A percentile compares a stretch with the other conserved stretches of the same genome.
Conservation (phyloP, 2,797 vertebrate species). For the Staurois parvus region DNA sequence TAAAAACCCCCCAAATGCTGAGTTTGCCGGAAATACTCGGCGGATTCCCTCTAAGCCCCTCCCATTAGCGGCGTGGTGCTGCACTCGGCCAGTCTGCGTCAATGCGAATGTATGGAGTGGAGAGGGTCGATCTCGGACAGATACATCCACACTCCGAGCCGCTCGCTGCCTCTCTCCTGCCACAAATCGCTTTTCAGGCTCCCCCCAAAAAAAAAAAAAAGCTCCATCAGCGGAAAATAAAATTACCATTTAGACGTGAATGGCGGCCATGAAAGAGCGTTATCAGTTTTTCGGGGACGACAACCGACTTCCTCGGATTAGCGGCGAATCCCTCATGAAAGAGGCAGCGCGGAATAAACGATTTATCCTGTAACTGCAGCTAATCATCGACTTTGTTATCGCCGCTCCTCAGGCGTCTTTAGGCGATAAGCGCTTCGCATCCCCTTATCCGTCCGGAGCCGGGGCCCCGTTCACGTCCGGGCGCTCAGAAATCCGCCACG, state of each 20-base stretch:
- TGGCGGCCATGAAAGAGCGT: slow-evolving; percentile 45
- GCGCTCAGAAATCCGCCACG: slow-evolving; percentile 10
- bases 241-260: slow-evolving; percentile 54
- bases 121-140: not conserved
- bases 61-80: not conserved
- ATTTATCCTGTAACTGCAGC: slow-evolving; percentile 60
- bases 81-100: not conserved
- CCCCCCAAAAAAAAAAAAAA: slow-evolving; percentile 1
- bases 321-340: slow-evolving; percentile 58
- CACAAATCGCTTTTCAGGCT: slow-evolving; percentile 41
- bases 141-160: slow-evolving; percentile 5
- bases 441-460: slow-evolving; percentile 43
- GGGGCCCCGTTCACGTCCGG: slow-evolving; percentile 17
- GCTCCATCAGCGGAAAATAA: slow-evolving; percentile 54
- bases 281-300: slow-evolving; percentile 47
- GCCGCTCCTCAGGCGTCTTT: slow-evolving; percentile 49
- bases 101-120: not conserved
- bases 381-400: slow-evolving; percentile 59
- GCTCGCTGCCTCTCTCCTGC: not conserved
- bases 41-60: too few relatives aligned
- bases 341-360: slow-evolving; percentile 47
- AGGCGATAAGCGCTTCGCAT: slow-evolving; percentile 53
- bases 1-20: too few relatives aligned
- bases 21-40: too few relatives aligned
- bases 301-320: slow-evolving; percentile 53